Conservation (phyloP, 2,888 invertebrate genomes). For the Metellina segmentata region DNA sequence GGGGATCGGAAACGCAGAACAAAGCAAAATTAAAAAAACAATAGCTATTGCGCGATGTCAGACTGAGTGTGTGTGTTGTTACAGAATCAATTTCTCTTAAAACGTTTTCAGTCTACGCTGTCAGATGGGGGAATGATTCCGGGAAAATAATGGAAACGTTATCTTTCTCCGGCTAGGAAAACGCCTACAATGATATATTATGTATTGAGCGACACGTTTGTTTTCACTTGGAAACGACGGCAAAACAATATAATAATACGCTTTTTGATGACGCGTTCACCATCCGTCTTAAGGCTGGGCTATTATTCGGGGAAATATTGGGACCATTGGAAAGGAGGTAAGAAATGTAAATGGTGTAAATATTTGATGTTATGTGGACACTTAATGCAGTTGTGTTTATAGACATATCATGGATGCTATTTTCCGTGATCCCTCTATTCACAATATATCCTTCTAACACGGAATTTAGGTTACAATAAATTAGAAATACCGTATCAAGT, state of each 20-base stretch:
- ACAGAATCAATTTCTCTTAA: constrained; percentile 71
- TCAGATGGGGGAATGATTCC: constrained; percentile 70
- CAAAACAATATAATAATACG: constrained; percentile 57
- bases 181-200: constrained; percentile 66
- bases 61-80: constrained; percentile 18
- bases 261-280: constrained; percentile 65
- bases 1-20: constrained; percentile 51
- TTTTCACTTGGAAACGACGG: constrained; percentile 65
- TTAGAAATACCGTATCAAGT: too few species aligned
- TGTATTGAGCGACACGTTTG: constrained; percentile 63
- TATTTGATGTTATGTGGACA: constrained; percentile 35
- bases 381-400: too few species aligned
- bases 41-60: constrained; percentile 45
- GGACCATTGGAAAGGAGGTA: constrained; percentile 23
- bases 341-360: constrained; percentile 52
- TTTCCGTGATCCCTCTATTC: too few species aligned
- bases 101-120: constrained; percentile 64
- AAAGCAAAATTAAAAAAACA: constrained; percentile 69
- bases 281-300: constrained; percentile 43
- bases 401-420: too few species aligned
- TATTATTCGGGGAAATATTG: constrained; percentile 26
- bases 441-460: too few species aligned
- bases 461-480: too few species aligned
- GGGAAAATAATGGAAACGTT: constrained; percentile 71
- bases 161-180: constrained; percentile 46